A percentile compares a stretch with the other conserved stretches of the same genome.
phyloP scores from a whole-genome alignment of 2,888 invertebrate genomes.

The Erynnis tages region DNA sequence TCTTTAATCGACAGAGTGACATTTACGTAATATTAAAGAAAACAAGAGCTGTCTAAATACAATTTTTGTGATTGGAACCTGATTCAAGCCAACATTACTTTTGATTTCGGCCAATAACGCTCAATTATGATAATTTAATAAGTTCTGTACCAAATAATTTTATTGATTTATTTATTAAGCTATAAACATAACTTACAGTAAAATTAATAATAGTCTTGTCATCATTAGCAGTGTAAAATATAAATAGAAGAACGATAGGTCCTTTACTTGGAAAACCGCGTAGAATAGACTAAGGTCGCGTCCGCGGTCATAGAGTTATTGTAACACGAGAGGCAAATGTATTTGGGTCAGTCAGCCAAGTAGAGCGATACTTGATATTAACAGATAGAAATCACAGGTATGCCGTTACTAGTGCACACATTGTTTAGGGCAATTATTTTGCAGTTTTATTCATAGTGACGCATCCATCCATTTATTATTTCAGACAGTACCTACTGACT shows the following conservation, averaged over 20 bases:
- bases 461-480: too few relatives aligned
- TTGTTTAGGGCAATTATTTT: neutral
- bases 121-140: too few relatives aligned
- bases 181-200: too few relatives aligned
- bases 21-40: slow-evolving; percentile 5
- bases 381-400: slow-evolving; percentile 33
- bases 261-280: slow-evolving; percentile 15
- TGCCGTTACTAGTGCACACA: slow-evolving; percentile 3
- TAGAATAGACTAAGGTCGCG: slow-evolving; percentile 21
- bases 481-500: too few relatives aligned
- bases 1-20: too few relatives aligned
- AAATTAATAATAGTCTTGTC: neutral
- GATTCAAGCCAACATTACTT: too few relatives aligned
- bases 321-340: slow-evolving; percentile 26
- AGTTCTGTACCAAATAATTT: too few relatives aligned
- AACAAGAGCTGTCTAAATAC: too few relatives aligned
- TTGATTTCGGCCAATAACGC: too few relatives aligned
- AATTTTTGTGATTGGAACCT: too few relatives aligned
- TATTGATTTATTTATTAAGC: too few relatives aligned
- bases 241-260: slow-evolving; percentile 7
- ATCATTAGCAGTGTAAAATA: slow-evolving; percentile 3
- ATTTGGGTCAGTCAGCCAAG: slow-evolving; percentile 35
- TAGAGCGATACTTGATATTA: slow-evolving; percentile 31
- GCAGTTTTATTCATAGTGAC: neutral
- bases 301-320: slow-evolving; percentile 27